Conservation (phyloP, 2,113 vertebrate species). For the Sorex fumeus region DNA sequence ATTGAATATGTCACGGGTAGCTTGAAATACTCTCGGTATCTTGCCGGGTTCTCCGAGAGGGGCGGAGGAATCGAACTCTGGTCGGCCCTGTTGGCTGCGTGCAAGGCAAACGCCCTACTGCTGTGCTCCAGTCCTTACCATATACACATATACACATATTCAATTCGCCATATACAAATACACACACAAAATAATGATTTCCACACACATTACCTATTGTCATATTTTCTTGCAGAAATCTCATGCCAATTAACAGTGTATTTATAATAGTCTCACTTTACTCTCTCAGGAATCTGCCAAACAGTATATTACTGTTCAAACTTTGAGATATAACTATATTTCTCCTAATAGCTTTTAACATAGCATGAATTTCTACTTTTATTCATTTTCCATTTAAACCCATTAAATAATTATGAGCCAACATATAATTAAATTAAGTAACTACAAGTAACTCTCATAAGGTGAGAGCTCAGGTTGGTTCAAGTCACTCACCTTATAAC, state of each 20-base stretch:
- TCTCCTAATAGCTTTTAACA: background rate
- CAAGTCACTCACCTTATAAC: background rate
- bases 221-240: background rate
- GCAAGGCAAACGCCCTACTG: no score
- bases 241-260: background rate
- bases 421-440: constrained; percentile 18
- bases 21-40: no score
- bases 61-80: no score
- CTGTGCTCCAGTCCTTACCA: no score
- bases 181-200: background rate
- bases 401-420: constrained; percentile 38
- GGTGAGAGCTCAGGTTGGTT: background rate
- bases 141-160: no score
- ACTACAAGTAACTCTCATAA: background rate
- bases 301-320: background rate
- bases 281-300: background rate
- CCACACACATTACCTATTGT: background rate
- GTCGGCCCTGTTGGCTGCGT: no score
- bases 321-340: background rate
- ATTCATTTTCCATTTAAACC: constrained; percentile 12
- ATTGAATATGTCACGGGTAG: no score
- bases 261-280: background rate
- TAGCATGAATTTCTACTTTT: background rate
- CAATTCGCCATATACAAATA: no score
- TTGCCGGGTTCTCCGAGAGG: no score